Base-by-base conservation (phyloP, 2,888 invertebrate species). In the Melieria omissa region DNA sequence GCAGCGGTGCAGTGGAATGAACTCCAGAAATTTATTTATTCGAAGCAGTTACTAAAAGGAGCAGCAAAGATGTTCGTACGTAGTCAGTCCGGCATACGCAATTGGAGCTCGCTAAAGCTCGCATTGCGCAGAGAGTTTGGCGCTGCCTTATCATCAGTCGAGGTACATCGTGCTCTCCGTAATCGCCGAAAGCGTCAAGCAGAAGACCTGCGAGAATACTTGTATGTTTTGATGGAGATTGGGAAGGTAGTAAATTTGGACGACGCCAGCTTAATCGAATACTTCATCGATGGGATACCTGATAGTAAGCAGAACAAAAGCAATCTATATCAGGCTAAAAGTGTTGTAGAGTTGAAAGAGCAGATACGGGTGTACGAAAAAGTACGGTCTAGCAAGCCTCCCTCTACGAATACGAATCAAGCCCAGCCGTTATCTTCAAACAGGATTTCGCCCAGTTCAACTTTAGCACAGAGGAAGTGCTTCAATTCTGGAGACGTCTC, bases 21-120 rank as follows among this genome's bases (percentile, higher is more conserved):
- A 7, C 9, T 75, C 29, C 71, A 76, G 16, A 76, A 75, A 47
- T 75, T 63, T 10, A 71, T 75, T 52, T 76, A 75, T 57, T 69
- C 47, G 0, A 74, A 73, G 16, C 74, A 76, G n/a, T 47, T 74
- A n/a, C 29, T 76, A 16, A 73, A 65, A 7, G 73, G 74, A 4
- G 73, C 74, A 4, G 76, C 70, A 9, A 76, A 73, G 47, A 49
- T 73, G 29, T 74, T 73, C 61, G 58, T 76, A 10, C 54, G 74
- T 12, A 55, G 73, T 49, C 72, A 72, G 16, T 7, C 62, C 12
- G 61, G 61, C 5, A n/a, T 68, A 42, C 58, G 42, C 5, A 42
- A 49, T 60, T 68, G 67, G 61, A 49, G n/a, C n/a, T 58, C 61
- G 41, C 44, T 68, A 12, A 73, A 64, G 66, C 55, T 29, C 57